A percentile compares a stretch with the other conserved stretches of the same genome.
Evolutionary conservation across 30 jellyfish, hydroid and myxozoan genomes (phyloP).

Genomic region (Aurelia sp.): DNA sequence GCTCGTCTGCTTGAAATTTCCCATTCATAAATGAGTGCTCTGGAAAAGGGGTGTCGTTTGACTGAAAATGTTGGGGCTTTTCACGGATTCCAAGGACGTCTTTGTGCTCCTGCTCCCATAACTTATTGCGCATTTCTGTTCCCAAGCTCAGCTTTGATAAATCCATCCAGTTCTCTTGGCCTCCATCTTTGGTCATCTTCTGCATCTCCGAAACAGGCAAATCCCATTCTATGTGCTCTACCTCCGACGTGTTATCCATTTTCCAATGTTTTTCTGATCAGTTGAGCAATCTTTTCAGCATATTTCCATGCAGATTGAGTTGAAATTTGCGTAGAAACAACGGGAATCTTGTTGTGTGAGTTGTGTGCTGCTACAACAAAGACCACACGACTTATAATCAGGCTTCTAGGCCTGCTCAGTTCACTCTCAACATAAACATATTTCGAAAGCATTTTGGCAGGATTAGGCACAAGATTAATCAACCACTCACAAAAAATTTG

Average conservation of each 20-base stretch:
- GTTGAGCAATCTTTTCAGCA: background rate
- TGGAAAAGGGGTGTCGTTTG: conserved; percentile 39
- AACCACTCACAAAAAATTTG: conserved; percentile 31
- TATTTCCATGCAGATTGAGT: background rate
- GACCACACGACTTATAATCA: conserved; percentile 22
- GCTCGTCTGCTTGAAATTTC: conserved; percentile 56
- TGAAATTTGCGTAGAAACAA: background rate
- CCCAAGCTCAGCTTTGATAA: conserved; percentile 87
- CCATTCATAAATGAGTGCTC: conserved; percentile 45
- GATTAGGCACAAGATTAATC: conserved; percentile 47
- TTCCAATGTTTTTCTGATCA: background rate
- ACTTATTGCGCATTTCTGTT: conserved; percentile 86
- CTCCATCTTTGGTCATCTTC: conserved; percentile 48
- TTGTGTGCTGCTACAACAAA: conserved; percentile 20
- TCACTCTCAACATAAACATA: conserved; percentile 36
- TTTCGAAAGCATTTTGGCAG: conserved; percentile 67
- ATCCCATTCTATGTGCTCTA: conserved; percentile 94
- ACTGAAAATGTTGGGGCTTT: conserved; percentile 20
- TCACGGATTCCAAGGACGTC: conserved; percentile 52
- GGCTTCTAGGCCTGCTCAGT: conserved; percentile 26
- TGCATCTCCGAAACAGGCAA: conserved; percentile 81
- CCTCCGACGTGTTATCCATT: conserved; percentile 64
- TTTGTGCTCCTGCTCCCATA: conserved; percentile 94
- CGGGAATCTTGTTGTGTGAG: background rate
- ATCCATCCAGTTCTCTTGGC: conserved; percentile 65